Evolutionary conservation across 2,797 vertebrate species (phyloP).

Genomic region (Malacoraja senta): DNA sequence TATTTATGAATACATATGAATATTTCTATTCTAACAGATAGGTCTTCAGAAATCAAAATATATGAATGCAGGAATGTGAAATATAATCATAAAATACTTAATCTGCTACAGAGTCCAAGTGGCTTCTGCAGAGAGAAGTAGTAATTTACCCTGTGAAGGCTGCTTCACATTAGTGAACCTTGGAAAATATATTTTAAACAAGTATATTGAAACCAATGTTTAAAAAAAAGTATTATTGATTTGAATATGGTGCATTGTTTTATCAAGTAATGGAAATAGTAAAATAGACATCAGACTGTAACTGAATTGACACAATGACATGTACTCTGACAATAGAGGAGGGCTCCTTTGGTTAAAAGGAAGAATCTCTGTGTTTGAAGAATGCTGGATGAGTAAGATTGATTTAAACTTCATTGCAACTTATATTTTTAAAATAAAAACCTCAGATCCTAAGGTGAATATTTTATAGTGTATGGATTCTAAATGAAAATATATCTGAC

Average conservation of each 20-base stretch:
- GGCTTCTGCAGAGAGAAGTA: not conserved
- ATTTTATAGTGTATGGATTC: too few species aligned
- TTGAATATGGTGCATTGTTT: not conserved
- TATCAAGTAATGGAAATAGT: not conserved
- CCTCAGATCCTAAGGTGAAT: too few species aligned
- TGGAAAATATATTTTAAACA: not conserved
- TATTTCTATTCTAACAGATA: conserved; percentile 12
- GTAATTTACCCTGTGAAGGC: not conserved
- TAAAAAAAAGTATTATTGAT: not conserved
- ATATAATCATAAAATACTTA: not conserved
- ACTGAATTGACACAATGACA: not conserved
- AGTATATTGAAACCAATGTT: not conserved
- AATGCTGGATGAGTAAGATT: conserved; percentile 42
- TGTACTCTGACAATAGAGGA: not conserved
- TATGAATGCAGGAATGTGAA: not conserved
- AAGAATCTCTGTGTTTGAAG: conserved; percentile 37
- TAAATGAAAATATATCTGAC: too few species aligned
- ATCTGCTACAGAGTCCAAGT: too few species aligned
- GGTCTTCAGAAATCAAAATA: not conserved
- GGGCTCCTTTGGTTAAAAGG: not conserved
- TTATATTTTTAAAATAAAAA: not conserved
- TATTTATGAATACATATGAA: not conserved
- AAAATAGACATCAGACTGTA: not conserved
- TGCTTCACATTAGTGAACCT: not conserved
- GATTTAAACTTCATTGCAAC: conserved; percentile 12